These are phyloP conservation scores for Sinohyriopsis cumingii DNA, from an alignment of 2,888 invertebrate species.

Conservation along the genomic window DNA sequence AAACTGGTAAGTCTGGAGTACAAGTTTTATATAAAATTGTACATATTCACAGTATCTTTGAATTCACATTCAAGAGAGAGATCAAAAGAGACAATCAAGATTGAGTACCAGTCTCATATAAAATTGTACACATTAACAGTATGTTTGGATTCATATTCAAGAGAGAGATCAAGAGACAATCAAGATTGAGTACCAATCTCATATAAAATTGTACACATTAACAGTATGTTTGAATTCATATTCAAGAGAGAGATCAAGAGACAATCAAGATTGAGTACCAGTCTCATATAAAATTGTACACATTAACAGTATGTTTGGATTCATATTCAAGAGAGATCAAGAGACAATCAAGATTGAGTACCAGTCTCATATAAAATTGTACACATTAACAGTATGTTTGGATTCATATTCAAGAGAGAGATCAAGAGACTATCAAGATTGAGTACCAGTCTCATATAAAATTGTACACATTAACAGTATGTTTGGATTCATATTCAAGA, in stretches of 20 bases:
- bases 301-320: not conserved
- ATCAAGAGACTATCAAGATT: not conserved
- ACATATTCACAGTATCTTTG: not conserved
- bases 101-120: not conserved
- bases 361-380: not conserved
- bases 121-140: not conserved
- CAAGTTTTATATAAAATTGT: not conserved
- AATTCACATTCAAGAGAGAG: not conserved
- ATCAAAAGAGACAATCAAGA: not conserved
- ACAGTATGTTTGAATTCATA: not conserved
- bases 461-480: not conserved
- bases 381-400: not conserved
- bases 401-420: not conserved
- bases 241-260: not conserved
- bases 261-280: too few species aligned
- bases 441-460: not conserved
- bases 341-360: too few species aligned
- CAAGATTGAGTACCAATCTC: not conserved
- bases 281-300: not conserved
- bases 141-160: not conserved
- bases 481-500: not conserved
- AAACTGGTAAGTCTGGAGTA: constrained; percentile 79
- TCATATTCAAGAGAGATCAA: not conserved
- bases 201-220: not conserved
- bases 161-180: not conserved